Evolutionary conservation across 2,888 invertebrate genomes (phyloP).

Genomic region (Drosophila aldrichi): DNA sequence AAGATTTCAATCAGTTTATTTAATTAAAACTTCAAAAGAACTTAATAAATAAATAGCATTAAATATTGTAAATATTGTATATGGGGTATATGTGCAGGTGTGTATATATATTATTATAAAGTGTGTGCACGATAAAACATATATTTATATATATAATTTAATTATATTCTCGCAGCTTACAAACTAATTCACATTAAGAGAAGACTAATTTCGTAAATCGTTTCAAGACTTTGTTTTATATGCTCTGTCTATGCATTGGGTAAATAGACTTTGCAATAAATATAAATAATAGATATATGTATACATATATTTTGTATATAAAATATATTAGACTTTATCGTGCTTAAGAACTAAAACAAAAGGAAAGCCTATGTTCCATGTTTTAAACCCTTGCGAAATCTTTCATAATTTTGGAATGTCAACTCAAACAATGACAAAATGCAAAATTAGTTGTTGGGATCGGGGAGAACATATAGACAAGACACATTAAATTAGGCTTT

Average conservation of each 20-base stretch:
- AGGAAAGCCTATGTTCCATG: conserved; percentile 2
- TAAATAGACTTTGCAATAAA: conserved; percentile 19
- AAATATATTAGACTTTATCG: conserved; percentile 43
- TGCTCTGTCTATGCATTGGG: conserved; percentile 23
- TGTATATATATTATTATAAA: conserved; percentile 23
- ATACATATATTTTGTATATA: conserved; percentile 32
- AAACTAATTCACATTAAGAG: conserved; percentile 50
- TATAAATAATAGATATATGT: conserved; percentile 29
- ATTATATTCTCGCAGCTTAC: conserved; percentile 47
- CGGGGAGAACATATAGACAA: conserved; percentile 17
- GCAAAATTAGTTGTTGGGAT: not conserved
- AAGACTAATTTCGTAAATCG: conserved; percentile 53
- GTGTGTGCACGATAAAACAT: conserved; percentile 48
- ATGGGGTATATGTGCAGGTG: conserved; percentile 46
- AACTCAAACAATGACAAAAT: conserved; percentile 64
- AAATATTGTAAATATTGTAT: too few relatives aligned
- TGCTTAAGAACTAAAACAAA: conserved; percentile 22
- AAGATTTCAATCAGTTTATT: conserved; percentile 60
- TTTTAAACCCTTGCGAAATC: conserved; percentile 21
- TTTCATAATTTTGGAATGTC: conserved; percentile 62
- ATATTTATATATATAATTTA: conserved; percentile 43
- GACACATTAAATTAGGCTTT: conserved; percentile 8
- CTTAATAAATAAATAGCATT: conserved; percentile 53
- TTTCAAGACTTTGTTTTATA: conserved; percentile 37
- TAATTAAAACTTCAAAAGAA: conserved; percentile 40